Evolutionary conservation across 2,113 vertebrate genomes (phyloP).

Genomic region (Dolichotis patagonum): DNA sequence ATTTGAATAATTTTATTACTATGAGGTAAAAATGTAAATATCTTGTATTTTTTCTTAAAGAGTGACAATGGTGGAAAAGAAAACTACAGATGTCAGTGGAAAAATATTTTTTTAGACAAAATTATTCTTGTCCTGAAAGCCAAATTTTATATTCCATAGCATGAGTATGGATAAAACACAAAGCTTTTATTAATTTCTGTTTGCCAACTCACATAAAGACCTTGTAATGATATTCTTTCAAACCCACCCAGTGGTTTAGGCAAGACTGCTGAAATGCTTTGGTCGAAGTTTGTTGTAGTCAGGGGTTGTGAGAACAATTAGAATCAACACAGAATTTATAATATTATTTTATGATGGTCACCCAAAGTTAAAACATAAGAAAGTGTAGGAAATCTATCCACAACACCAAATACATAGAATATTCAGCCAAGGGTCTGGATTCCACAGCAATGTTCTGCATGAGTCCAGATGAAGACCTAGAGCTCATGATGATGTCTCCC

Average conservation of each 20-base stretch:
- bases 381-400: too few species aligned
- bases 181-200: conserved; percentile 57
- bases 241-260: conserved; percentile 66
- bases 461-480: too few species aligned
- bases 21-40: rapidly evolving
- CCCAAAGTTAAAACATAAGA: too few species aligned
- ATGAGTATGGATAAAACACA: conserved; percentile 47
- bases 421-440: too few species aligned
- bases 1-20: conserved; percentile 60
- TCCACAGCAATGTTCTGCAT: too few species aligned
- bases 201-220: conserved; percentile 66
- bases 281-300: conserved; percentile 40
- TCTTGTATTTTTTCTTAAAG: neutral
- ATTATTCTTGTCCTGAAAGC: conserved; percentile 20
- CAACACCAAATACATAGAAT: too few species aligned
- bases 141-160: neutral
- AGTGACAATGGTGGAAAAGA: neutral
- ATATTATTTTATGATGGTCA: too few species aligned
- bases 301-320: too few species aligned
- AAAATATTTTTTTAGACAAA: conserved; percentile 46
- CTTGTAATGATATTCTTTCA: conserved; percentile 65
- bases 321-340: too few species aligned
- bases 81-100: neutral
- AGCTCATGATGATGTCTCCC: too few species aligned
- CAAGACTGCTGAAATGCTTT: conserved; percentile 71